These are phyloP conservation scores for Poecilia gillii DNA, from an alignment of 2,797 vertebrate genomes.

Conservation along the genomic window DNA sequence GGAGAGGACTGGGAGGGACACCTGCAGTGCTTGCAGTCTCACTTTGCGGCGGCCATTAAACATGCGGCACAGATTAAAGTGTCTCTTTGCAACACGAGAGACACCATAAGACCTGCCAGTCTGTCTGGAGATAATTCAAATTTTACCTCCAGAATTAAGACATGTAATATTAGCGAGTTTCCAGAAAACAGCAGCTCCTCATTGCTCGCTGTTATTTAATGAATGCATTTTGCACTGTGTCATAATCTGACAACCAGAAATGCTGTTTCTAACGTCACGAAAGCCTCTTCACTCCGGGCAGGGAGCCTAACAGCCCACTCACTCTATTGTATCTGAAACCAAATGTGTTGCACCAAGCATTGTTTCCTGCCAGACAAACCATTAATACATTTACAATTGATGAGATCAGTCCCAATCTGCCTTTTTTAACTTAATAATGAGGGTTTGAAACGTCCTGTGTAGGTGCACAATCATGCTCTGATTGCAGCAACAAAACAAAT, in stretches of 20 bases:
- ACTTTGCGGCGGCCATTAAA: slow-evolving; percentile 58
- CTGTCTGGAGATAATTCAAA: slow-evolving; percentile 24
- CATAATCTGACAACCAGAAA: slow-evolving; percentile 30
- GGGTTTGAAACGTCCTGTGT: slow-evolving; percentile 11
- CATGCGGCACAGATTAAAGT: slow-evolving; percentile 43
- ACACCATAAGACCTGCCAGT: slow-evolving; percentile 12
- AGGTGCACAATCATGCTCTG: slow-evolving; percentile 13
- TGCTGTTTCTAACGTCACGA: slow-evolving; percentile 24
- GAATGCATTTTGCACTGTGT: slow-evolving; percentile 36
- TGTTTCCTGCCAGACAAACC: slow-evolving; percentile 31
- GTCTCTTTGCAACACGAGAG: slow-evolving; percentile 29
- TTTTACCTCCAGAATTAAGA: slow-evolving; percentile 16
- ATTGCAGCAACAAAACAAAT: not conserved
- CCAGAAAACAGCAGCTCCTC: not conserved
- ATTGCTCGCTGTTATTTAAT: slow-evolving; percentile 16
- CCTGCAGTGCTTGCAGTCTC: slow-evolving; percentile 63
- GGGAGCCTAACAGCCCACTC: slow-evolving; percentile 49
- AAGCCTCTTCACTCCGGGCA: slow-evolving; percentile 42
- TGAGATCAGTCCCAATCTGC: slow-evolving; percentile 7
- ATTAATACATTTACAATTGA: slow-evolving; percentile 19
- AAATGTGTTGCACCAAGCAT: slow-evolving; percentile 40
- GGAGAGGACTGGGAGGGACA: slow-evolving; percentile 50
- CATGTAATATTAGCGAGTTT: slow-evolving; percentile 7
- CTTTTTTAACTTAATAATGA: slow-evolving; percentile 14
- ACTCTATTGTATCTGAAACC: slow-evolving; percentile 54